Conservation (phyloP, 2,113 vertebrate species). For the Nycticorax nycticorax region DNA sequence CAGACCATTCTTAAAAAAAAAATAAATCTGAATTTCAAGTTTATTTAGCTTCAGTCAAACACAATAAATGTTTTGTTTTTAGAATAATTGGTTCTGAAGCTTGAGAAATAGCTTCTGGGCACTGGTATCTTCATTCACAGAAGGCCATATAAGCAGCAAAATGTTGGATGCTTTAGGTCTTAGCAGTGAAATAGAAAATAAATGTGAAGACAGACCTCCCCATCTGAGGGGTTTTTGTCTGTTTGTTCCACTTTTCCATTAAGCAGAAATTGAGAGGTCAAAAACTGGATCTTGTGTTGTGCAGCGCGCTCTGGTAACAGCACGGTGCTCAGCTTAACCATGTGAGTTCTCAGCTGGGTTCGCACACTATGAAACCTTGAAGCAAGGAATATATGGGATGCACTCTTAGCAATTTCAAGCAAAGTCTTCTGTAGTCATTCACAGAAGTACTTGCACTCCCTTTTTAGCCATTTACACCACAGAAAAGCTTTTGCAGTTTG, state of each 20-base stretch:
- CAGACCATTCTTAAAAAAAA: conserved; percentile 41
- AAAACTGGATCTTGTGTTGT: background rate
- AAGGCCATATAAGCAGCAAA: background rate
- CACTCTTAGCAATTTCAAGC: background rate
- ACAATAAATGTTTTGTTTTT: background rate
- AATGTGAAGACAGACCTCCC: background rate
- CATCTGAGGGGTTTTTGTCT: background rate
- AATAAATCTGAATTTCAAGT: conserved; percentile 46
- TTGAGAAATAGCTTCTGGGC: background rate
- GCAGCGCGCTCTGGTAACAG: background rate
- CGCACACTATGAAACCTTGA: background rate
- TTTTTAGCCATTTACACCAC: background rate
- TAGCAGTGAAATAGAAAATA: background rate
- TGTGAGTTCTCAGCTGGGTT: background rate
- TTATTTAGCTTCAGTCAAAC: conserved; percentile 38
- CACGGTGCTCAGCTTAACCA: fast-evolving
- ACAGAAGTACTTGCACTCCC: background rate
- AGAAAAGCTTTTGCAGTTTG: background rate
- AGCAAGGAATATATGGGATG: background rate
- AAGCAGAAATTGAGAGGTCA: background rate
- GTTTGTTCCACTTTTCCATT: background rate
- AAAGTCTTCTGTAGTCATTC: background rate
- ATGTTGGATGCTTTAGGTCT: background rate
- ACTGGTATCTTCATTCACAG: background rate
- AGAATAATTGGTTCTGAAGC: background rate